Percentiles rank a stretch among this genome's conserved stretches.
phyloP scores from a whole-genome alignment of 1,140 invertebrate genomes.

The Lutraria rhynchaena region DNA sequence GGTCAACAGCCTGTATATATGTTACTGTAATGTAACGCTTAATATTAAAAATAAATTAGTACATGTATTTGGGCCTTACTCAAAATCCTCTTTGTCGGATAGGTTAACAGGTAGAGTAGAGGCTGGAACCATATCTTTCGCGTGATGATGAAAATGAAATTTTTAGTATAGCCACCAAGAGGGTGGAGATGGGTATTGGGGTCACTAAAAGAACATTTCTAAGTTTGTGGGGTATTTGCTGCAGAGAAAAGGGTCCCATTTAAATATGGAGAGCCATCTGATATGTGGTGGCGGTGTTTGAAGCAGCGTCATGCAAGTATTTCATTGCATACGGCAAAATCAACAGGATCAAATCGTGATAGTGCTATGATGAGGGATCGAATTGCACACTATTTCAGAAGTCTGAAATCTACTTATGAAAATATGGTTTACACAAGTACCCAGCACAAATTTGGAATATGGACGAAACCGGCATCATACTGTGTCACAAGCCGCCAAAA shows the following conservation, averaged over 20 bases:
- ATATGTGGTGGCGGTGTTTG: not conserved
- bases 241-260: not conserved
- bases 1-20: no score
- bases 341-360: not conserved
- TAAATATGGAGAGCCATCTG: not conserved
- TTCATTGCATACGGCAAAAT: not conserved
- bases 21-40: no score
- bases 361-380: not conserved
- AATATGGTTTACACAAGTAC: not conserved
- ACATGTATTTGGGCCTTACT: no score
- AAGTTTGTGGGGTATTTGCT: not conserved
- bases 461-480: constrained; percentile 29
- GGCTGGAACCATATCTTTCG: no score
- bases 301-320: not conserved
- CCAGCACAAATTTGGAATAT: constrained; percentile 22
- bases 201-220: not conserved
- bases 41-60: no score
- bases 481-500: constrained; percentile 8
- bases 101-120: no score
- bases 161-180: no score
- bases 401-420: not conserved
- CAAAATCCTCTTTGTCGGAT: no score
- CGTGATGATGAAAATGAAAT: no score
- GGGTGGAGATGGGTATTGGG: no score
- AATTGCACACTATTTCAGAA: not conserved